Evolutionary conservation across 2,113 vertebrate genomes (phyloP).

Genomic region (Ciconia boyciana): DNA sequence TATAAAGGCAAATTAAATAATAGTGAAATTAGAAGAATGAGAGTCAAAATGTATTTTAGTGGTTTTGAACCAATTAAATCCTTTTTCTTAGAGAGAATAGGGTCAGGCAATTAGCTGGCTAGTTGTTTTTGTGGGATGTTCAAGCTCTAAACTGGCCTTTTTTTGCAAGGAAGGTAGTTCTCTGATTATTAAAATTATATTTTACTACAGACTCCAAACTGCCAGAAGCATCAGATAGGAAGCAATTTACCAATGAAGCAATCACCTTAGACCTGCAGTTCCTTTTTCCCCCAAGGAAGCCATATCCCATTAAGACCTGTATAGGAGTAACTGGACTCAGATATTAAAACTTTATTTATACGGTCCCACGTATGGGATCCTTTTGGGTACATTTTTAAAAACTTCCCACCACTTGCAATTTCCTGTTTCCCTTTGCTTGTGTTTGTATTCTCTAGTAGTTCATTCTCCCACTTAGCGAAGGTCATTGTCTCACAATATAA

Average conservation of each 20-base stretch:
- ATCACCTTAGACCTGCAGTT: background rate
- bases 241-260: background rate
- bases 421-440: slow-evolving; percentile 49
- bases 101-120: background rate
- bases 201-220: background rate
- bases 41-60: background rate
- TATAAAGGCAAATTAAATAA: background rate
- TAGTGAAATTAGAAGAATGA: background rate
- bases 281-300: background rate
- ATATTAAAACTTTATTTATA: slow-evolving; percentile 32
- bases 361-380: background rate
- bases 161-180: background rate
- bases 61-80: background rate
- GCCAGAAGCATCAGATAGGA: background rate
- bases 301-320: background rate
- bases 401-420: slow-evolving; percentile 53
- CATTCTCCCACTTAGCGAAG: slow-evolving; percentile 54
- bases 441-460: slow-evolving; percentile 45
- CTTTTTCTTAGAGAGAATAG: background rate
- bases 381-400: slow-evolving; percentile 35
- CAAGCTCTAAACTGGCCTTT: background rate
- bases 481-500: slow-evolving; percentile 57
- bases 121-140: background rate
- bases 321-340: background rate
- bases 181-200: background rate